These are phyloP conservation scores for Pseudoatta argentina DNA, from an alignment of 1,140 invertebrate species.

Conservation along the genomic window DNA sequence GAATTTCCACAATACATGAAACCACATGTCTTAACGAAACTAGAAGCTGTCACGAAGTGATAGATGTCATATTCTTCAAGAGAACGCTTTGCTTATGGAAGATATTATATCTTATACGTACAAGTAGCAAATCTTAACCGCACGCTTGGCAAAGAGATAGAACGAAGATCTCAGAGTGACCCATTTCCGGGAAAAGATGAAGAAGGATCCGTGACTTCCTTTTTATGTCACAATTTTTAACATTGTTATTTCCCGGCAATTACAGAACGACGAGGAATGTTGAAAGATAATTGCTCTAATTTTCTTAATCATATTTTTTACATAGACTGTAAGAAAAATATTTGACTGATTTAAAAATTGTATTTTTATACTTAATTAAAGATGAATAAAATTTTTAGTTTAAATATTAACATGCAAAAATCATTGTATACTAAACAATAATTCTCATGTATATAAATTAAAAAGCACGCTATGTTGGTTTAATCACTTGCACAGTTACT, in stretches of 20 bases:
- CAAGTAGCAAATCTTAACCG: conserved; percentile 18
- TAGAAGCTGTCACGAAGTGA: neutral
- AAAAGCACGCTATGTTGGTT: neutral
- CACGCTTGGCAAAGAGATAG: neutral
- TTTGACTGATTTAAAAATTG: neutral
- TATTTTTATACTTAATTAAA: neutral
- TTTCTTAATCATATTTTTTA: neutral
- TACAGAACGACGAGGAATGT: neutral
- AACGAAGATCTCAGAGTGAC: neutral
- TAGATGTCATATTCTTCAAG: conserved; percentile 13
- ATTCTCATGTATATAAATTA: neutral
- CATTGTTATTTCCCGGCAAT: conserved; percentile 5
- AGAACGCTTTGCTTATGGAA: neutral
- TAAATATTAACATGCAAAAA: neutral
- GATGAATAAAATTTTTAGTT: neutral
- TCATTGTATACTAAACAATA: neutral
- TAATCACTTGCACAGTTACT: conserved; percentile 11
- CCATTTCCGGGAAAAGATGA: neutral
- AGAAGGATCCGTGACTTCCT: neutral
- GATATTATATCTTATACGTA: neutral
- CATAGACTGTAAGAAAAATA: neutral
- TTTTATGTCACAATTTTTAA: neutral
- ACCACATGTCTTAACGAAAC: neutral
- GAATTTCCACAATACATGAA: neutral
- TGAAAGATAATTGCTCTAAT: neutral